Evolutionary conservation across 2,113 vertebrate genomes (phyloP), one percentile per base, ranked within the genome.

Genomic region (Salvelinus sp.): DNA sequence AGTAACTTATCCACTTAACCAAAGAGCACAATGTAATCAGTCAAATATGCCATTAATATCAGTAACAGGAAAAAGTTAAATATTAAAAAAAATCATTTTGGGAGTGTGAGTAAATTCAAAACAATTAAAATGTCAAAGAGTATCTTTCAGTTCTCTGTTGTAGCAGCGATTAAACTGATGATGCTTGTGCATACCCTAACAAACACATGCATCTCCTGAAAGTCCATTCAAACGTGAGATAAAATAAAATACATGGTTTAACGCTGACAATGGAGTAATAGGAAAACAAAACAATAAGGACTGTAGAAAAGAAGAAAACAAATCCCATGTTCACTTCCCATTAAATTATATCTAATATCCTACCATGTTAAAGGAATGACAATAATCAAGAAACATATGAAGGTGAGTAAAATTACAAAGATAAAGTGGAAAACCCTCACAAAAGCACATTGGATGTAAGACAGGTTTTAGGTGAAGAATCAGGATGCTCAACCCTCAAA

Each of bases 221-320:
- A 18, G 72, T 62, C 38, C 38, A 10, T 44, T 44, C 38, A 44
- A 44, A 28, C 73, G 7, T 54, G 18, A 33, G 1, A 58, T 70
- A 9, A 76, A 68, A 68, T 71, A 1, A 69, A 79, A 74, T 68
- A 16, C 71, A 76, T 12, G 23, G 62, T 5, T 79, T 70, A 73
- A 64, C 60, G 89, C 83, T 89, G 86, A 86, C 86, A 75, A 50
- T 79, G 58, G 67, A 70, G 78, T 44, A 4, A 67, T 16, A 33
- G 6, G 28, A 67, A 33, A 33, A n/a, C 65, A n/a, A 70, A 0
- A 14, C 20, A 63, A 7, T 28, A 58, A 67, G 16, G 44, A 0
- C 30, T 73, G 66, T 3, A 22, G 23, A 23, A 22, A 20, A 67
- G 66, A 71, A 71, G 62, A 81, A 22, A 62, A 73, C 18, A 23